Base-by-base conservation (phyloP, 2,888 invertebrate species). In the Drosophila multiciliata region DNA sequence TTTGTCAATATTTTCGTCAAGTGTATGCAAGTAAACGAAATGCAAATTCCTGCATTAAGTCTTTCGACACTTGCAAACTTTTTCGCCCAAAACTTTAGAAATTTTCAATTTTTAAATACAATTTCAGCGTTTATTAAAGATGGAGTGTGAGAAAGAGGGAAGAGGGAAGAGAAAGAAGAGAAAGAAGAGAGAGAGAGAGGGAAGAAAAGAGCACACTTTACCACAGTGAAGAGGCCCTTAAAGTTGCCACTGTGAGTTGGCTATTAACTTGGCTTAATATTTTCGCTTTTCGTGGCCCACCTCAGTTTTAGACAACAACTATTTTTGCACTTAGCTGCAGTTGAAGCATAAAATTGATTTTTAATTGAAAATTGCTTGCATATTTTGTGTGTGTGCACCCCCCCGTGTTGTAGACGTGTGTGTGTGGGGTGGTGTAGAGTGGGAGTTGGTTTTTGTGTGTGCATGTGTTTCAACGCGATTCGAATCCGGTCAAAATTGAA, bases 301-400 rank as follows among this genome's bases (percentile, higher is more conserved):
- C 78, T 66, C 49, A 53, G 55, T 29, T 45, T 66, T 50, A 38
- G 52, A 59, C 68, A 70, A 53, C 53, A 70, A 55, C 66, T 68
- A 73, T 87, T 87, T 87, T 88, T 75, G 83, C 86, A 90, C 88
- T 90, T 89, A 76, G 78, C 74, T 80, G 73, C 91, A 87, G 88
- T 88, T 83, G 83, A 83, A 88, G 91, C 89, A 90, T 83, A 89
- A 87, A 87, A 91, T 90, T 87, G 91, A 88, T 90, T 87, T 91
- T 87, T 91, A 87, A 87, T 87, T 87, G 90, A 76, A 91, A 90
- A 91, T 90, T 88, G 90, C 81, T 90, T 90, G 79, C 80, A 85
- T 75, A 91, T 80, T 90, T 91, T 76, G 75, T 64, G 73, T 61
- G 70, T 66, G 2, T 45, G 32, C 29, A 33, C 48, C 48, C 35